Evolutionary conservation across 2,888 invertebrate genomes (phyloP).

Genomic region (Leptinotarsa tumamoca): DNA sequence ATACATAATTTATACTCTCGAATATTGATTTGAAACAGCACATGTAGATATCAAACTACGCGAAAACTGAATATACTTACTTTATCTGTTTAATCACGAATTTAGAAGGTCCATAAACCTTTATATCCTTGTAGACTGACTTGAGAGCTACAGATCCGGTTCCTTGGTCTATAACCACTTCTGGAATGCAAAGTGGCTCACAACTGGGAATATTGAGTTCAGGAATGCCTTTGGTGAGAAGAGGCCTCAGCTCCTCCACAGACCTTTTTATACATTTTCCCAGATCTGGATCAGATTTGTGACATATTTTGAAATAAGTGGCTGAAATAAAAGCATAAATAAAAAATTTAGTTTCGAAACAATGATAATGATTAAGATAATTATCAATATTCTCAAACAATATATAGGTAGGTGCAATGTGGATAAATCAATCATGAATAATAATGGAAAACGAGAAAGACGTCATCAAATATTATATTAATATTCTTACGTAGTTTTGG

Average conservation of each 20-base stretch:
- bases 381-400: too few species aligned
- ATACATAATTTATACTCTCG: too few species aligned
- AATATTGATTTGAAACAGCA: too few species aligned
- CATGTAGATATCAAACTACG: neutral
- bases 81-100: conserved; percentile 72
- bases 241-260: conserved; percentile 72
- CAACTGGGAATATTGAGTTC: conserved; percentile 74
- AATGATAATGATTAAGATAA: too few species aligned
- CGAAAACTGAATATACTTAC: conserved; percentile 65
- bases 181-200: conserved; percentile 74
- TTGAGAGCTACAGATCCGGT: conserved; percentile 73
- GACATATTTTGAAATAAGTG: conserved; percentile 75
- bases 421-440: too few species aligned
- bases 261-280: conserved; percentile 74
- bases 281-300: conserved; percentile 73
- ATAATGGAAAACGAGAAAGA: too few species aligned
- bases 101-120: conserved; percentile 73
- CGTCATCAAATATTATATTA: neutral
- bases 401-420: too few species aligned
- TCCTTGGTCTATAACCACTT: conserved; percentile 73
- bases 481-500: conserved; percentile 33
- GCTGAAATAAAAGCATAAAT: conserved; percentile 67
- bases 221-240: conserved; percentile 73
- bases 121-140: conserved; percentile 73
- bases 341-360: neutral